phyloP scores from a whole-genome alignment of 2,797 vertebrate species.

The Rhincodon typus region DNA sequence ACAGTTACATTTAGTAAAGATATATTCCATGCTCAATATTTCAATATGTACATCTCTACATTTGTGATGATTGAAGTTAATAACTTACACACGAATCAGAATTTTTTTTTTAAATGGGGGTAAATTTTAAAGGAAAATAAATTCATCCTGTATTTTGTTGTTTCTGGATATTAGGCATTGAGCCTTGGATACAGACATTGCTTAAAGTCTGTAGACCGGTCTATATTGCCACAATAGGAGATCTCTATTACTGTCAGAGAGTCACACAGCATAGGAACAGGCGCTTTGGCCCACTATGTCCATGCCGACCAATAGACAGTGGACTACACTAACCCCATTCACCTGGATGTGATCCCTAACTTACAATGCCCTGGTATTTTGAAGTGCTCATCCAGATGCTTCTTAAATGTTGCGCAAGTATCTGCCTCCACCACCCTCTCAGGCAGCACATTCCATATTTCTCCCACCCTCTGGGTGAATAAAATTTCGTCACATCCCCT shows the following conservation, averaged over 20 bases:
- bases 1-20: neutral
- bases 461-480: too few relatives aligned
- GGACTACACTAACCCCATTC: too few relatives aligned
- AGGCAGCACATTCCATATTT: too few relatives aligned
- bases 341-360: too few relatives aligned
- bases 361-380: too few relatives aligned
- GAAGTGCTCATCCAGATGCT: too few relatives aligned
- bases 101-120: neutral
- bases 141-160: neutral
- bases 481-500: too few relatives aligned
- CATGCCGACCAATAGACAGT: too few relatives aligned
- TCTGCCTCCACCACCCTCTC: too few relatives aligned
- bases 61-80: neutral
- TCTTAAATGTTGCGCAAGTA: too few relatives aligned
- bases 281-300: too few relatives aligned
- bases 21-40: neutral
- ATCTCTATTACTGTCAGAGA: neutral
- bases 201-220: neutral
- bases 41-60: neutral
- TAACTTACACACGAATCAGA: neutral
- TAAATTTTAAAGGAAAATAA: neutral
- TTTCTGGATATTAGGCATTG: neutral
- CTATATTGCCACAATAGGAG: neutral
- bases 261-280: too few relatives aligned
- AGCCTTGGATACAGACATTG: neutral